Base-by-base conservation (phyloP, 2,888 invertebrate species). In the Chouioia cunea region DNA sequence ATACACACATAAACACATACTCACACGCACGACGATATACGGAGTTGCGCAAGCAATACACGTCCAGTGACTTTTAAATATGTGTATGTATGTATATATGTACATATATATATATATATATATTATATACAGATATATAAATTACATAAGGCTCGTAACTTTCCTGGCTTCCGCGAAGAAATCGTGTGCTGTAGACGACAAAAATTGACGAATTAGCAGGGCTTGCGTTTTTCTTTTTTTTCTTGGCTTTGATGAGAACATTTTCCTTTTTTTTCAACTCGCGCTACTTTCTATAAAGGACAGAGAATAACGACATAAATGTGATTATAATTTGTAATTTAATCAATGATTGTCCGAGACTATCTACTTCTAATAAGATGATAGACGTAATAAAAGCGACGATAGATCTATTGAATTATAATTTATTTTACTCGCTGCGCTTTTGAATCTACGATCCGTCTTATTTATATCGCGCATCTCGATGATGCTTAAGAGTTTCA, bases 41-140 rank as follows among this genome's bases (percentile, higher is more conserved):
- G 44, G 27, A 18, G 56, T 72, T 72, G 62, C 68, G 65, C 65
- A 68, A 72, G 27, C 18, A 14, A 8, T 23, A 46, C n/a, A 23
- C 10, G 68, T 68, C 62, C 46, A 46, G 57, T 53, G 57, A 64
- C 68, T 72, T 72, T 68, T 59, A 60, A 65, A 53, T n/a, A 14
- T 20, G 18, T 23, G 16, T 22, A n/a, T 54, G 43, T 53, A 53
- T 10, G 27, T 16, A 47, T 20, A 20, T 23, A 16, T 64, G 56
- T 47, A 16, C 16, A 16, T 62, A 23, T 23, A 27, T 43, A 36
- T 23, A 64, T 14, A 64, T 46, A 52, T 43, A 20, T 27, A 46
- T 10, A 48, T n/a, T 48, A 36, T 22, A 63, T 36, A 36, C 36
- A 36, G 36, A 36, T 36, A 52, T 52, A 52, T 18, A 6, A 57